Percentiles rank a stretch among this genome's conserved stretches.
Conservation (phyloP, 2,888 invertebrate genomes). For the Pogonocherus hispidulus region DNA sequence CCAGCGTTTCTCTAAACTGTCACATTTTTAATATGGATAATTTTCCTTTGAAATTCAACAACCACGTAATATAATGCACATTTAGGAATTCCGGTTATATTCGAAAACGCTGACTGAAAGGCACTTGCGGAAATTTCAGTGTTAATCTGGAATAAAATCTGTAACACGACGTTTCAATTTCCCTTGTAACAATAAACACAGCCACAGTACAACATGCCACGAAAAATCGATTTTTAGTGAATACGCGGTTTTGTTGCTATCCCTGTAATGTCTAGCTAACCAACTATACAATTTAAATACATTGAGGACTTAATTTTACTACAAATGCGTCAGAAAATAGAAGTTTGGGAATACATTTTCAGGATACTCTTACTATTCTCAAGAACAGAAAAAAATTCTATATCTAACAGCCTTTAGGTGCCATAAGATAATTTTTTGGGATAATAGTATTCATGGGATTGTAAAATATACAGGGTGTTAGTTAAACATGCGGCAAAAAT, state of each 20-base stretch:
- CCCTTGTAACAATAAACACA: constrained; percentile 32
- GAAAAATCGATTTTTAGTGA: constrained; percentile 5
- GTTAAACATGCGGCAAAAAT: no score
- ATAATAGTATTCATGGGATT: no score
- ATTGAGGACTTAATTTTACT: no score
- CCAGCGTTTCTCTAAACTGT: no score
- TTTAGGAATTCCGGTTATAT: constrained; percentile 7
- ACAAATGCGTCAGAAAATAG: no score
- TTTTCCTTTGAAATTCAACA: constrained; percentile 11
- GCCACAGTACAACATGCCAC: constrained; percentile 16
- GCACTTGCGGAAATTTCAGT: neutral
- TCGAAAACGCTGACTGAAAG: constrained; percentile 2
- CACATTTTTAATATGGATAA: no score
- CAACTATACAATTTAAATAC: neutral
- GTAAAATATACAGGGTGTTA: no score
- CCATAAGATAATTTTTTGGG: no score
- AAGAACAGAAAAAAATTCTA: no score
- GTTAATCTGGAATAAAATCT: constrained; percentile 14
- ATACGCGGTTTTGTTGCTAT: neutral
- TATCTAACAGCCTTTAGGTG: no score
- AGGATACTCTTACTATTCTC: no score
- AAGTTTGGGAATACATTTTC: no score
- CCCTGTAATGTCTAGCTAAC: neutral
- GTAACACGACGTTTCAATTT: constrained; percentile 43
- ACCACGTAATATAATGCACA: constrained; percentile 8